Evolutionary conservation across 1,140 invertebrate species (phyloP), one percentile per base, ranked within the genome.

Genomic region (Diorhabda elongata): DNA sequence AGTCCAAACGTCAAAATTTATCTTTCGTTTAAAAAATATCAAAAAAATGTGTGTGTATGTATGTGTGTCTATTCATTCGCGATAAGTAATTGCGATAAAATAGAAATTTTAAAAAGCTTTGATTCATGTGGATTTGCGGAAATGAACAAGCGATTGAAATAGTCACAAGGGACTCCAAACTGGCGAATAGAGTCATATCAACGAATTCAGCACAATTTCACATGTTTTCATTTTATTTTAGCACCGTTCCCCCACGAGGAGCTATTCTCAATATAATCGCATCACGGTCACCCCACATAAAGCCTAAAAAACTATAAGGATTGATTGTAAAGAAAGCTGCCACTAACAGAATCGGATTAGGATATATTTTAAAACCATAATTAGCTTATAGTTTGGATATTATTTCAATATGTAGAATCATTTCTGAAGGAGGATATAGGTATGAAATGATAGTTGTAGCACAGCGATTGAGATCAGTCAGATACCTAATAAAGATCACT

Each of bases 191-290:
- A 64, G 64, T 44, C 58, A 65, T 69, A 69, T 65, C 64, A 47
- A 65, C 64, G 71, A 69, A 72, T 68, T 71, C 72, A 64, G 71
- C 71, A 73, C 76, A 77, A 77, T 77, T 74, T 73, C 59, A 70
- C 73, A 72, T 75, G 73, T 76, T 77, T 77, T 77, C 73, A 77
- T 77, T 77, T 77, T 77, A 76, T 77, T 75, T 75, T 70, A 72
- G 67, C 70, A 65, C 68, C 58, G 65, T 42, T 69, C 71, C 74
- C 76, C 71, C 71, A 71, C 69, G 74, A 71, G 71, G 64, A 56
- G 67, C 67, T 61, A 71, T 73, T 71, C 71, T 68, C 70, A 63
- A 64, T 70, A 78, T 78, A 78, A 78, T 78, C 75, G 71, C 70
- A 76, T 78, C 70, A 70, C 73, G 69, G 69, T 71, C 72, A 59